Evolutionary conservation across 2,113 vertebrate species (phyloP).

Genomic region (Paradoxurus hermaphroditus): DNA sequence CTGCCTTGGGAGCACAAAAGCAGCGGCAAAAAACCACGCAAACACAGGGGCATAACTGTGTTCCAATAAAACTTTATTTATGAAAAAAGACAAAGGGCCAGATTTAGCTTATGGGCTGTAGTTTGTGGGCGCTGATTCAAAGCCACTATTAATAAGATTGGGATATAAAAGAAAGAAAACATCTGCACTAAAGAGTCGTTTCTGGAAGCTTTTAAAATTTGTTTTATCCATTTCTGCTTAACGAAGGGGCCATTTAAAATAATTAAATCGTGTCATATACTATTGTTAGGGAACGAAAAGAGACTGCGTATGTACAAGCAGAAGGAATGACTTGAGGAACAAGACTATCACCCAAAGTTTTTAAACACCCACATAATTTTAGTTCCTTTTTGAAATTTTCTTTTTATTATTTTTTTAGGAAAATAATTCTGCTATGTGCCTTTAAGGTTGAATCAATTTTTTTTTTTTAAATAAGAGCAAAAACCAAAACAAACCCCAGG

Average conservation of each 20-base stretch:
- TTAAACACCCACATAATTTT: too few species aligned
- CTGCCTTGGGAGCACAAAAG: background rate
- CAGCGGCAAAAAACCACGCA: background rate
- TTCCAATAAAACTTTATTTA: constrained; percentile 35
- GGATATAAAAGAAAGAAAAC: background rate
- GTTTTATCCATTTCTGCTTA: background rate
- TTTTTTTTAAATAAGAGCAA: background rate
- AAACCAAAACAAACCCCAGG: background rate
- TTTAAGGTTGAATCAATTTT: background rate
- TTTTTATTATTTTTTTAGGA: background rate
- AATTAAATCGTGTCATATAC: background rate
- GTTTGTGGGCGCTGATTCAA: background rate
- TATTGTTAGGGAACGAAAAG: background rate
- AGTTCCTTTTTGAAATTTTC: background rate
- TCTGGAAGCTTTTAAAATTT: background rate
- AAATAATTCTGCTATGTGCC: background rate
- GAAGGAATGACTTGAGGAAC: background rate
- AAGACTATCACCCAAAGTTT: background rate
- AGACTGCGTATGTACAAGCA: background rate
- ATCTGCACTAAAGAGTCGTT: background rate
- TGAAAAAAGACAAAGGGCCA: background rate
- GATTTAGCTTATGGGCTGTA: background rate
- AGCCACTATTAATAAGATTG: background rate
- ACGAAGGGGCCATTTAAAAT: background rate
- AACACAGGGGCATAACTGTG: background rate